Evolutionary conservation across 2,113 vertebrate species (phyloP).

Genomic region (Uria aalge): DNA sequence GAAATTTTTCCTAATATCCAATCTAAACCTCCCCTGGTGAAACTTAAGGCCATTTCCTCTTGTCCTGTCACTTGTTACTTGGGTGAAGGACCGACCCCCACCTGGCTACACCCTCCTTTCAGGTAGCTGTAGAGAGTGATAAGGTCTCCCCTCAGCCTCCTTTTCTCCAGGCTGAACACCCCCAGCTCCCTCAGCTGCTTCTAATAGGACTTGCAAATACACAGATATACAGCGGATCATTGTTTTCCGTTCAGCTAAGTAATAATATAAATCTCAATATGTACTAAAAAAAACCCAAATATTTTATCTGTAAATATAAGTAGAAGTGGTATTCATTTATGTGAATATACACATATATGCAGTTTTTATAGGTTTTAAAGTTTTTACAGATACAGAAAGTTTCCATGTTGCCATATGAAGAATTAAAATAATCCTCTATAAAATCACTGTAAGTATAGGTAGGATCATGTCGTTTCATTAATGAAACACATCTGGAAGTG

Average conservation of each 20-base stretch:
- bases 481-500: background rate
- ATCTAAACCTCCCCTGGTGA: background rate
- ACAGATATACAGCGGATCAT: background rate
- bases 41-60: background rate
- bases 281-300: background rate
- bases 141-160: background rate
- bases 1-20: background rate
- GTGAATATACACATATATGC: background rate
- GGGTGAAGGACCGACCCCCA: background rate
- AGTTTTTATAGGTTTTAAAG: background rate
- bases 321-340: background rate
- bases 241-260: background rate
- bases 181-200: background rate
- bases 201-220: background rate
- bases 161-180: background rate
- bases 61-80: background rate
- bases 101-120: background rate
- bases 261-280: background rate
- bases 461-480: background rate
- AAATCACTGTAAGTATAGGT: background rate
- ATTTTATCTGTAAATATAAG: background rate
- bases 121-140: accelerated
- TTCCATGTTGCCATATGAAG: background rate
- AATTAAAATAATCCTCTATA: background rate
- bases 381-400: background rate